phyloP scores from a whole-genome alignment of 1,140 invertebrate species.

The Drosophila willistoni region DNA sequence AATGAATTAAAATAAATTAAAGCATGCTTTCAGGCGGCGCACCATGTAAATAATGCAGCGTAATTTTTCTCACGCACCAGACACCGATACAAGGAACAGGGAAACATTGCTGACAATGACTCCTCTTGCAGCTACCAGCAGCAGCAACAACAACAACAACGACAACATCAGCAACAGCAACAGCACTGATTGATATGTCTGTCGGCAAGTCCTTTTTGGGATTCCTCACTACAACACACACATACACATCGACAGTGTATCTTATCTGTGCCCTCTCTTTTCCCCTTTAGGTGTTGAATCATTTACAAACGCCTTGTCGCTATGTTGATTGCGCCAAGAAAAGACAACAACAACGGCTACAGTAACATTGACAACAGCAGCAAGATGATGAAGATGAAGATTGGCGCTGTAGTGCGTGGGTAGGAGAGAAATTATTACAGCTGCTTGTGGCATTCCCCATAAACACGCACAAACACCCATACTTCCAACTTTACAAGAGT shows the following conservation, averaged over 20 bases:
- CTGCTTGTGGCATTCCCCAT: slow-evolving; percentile 46
- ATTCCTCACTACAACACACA: slow-evolving; percentile 4
- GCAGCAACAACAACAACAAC: neutral
- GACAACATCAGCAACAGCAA: neutral
- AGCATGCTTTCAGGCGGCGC: slow-evolving; percentile 76
- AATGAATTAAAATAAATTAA: slow-evolving; percentile 82
- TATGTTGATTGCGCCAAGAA: slow-evolving; percentile 59
- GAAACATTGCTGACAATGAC: slow-evolving; percentile 25
- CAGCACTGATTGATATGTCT: slow-evolving; percentile 73
- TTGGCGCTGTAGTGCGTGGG: neutral
- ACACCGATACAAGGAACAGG: slow-evolving; percentile 4
- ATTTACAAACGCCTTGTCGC: slow-evolving; percentile 65
- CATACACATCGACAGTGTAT: slow-evolving; percentile 26
- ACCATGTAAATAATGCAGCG: slow-evolving; percentile 77
- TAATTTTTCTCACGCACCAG: slow-evolving; percentile 69
- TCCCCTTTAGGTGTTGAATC: slow-evolving; percentile 73
- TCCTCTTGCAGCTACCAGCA: slow-evolving; percentile 19
- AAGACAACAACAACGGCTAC: slow-evolving; percentile 1
- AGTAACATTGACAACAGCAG: slow-evolving; percentile 20
- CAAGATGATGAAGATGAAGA: slow-evolving; percentile 10
- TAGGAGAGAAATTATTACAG: slow-evolving; percentile 56
- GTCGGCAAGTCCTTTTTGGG: slow-evolving; percentile 36
- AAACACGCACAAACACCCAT: neutral
- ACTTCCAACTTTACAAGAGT: neutral
- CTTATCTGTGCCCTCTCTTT: slow-evolving; percentile 52